Evolutionary conservation across 2,113 vertebrate species (phyloP), one percentile per base, ranked within the genome.

Genomic region (Dunckerocampus dactyliophorus): DNA sequence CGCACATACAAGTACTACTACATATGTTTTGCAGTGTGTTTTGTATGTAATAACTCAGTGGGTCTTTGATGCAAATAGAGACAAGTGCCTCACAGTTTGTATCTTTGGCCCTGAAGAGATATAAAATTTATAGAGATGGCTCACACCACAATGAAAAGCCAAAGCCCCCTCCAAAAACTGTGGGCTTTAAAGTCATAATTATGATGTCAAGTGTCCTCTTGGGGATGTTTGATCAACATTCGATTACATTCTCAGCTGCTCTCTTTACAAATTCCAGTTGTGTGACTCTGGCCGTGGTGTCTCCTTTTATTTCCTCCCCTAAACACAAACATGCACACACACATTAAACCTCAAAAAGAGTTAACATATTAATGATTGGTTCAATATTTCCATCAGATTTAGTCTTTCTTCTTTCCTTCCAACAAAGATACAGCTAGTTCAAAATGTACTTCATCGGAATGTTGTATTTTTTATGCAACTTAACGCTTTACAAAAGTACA

Each of bases 171-270:
- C 13, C 11, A 3, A 43, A 47, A 80, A 75, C 31, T 46, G 5
- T 63, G 62, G 57, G 21, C 42, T 64, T 72, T 17, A 22, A 48
- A 68, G 55, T 56, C 39, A 49, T 19, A 74, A 77, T 75, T 74
- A 76, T 47, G 42, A 63, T 83, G 83, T 82, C 80, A 65, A 69
- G 56, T 66, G 19, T 72, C 73, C 53, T 81, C 69, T 56, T 67
- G 20, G 22, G 50, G 56, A 59, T 61, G 59, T 87, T 87, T 84
- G 71, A 84, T 85, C 80, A 68, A 64, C 12, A 63, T 60, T 59
- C 21, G 47, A 53, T 73, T 54, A 59, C 48, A 31, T 54, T 74
- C 70, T 70, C 19, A 59, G 42, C 61, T 61, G 37, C 43, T 72
- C 55, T 70, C 51, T 59, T 48, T 39, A 47, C 42, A 82, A 77